Evolutionary conservation across 2,888 invertebrate genomes (phyloP).

Genomic region (Rambutsinella grinnellia): DNA sequence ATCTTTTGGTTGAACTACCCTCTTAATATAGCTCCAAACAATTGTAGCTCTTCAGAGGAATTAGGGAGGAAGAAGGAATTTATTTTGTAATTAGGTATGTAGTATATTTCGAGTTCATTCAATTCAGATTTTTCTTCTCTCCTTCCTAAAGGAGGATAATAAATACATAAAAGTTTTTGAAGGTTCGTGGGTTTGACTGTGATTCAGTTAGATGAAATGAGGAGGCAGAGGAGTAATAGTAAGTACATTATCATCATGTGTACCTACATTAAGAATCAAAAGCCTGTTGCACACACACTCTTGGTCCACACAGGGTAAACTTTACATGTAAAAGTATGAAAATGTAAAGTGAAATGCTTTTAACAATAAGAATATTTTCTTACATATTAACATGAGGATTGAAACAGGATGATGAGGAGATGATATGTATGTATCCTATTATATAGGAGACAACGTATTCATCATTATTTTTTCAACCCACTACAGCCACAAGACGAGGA

Average conservation of each 20-base stretch:
- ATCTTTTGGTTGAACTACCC: no score
- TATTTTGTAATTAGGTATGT: neutral
- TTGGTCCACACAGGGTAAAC: no score
- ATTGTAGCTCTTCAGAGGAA: neutral
- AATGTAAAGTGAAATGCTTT: neutral
- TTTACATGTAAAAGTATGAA: neutral
- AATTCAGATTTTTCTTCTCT: slow-evolving; percentile 13
- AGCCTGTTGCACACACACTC: slow-evolving; percentile 24
- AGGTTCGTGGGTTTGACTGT: slow-evolving; percentile 47
- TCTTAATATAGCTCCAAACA: no score
- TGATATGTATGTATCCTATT: neutral
- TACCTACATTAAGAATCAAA: slow-evolving; percentile 10
- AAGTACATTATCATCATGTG: slow-evolving; percentile 20
- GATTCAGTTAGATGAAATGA: slow-evolving; percentile 8
- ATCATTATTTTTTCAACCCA: slow-evolving; percentile 16
- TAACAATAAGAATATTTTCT: slow-evolving; percentile 25
- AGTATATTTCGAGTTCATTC: slow-evolving; percentile 23
- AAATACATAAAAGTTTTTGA: slow-evolving; percentile 24
- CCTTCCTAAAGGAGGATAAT: slow-evolving; percentile 8
- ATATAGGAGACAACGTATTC: neutral
- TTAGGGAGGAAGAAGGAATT: slow-evolving; percentile 6
- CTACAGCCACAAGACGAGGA: slow-evolving; percentile 8
- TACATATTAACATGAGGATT: neutral
- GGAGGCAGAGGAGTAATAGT: no score
- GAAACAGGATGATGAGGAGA: slow-evolving; percentile 10